Evolutionary conservation across 2,797 vertebrate genomes (phyloP).

Genomic region (Avahi laniger): DNA sequence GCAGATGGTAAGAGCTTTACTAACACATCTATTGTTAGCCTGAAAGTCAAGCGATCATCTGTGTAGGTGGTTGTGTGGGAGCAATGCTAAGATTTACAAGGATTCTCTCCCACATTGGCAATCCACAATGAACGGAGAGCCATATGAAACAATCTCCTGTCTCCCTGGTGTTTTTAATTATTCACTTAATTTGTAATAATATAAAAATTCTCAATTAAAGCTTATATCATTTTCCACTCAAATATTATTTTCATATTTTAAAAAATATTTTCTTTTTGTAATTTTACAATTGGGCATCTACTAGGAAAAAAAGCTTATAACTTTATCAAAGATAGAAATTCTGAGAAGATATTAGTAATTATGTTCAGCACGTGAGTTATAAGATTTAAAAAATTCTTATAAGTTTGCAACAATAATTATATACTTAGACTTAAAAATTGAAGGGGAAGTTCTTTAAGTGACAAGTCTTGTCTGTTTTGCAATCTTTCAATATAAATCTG

Average conservation of each 20-base stretch:
- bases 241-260: constrained; percentile 57
- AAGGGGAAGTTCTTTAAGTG: constrained; percentile 66
- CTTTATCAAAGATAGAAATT: constrained; percentile 72
- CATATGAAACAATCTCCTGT: constrained; percentile 84
- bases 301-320: background rate
- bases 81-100: constrained; percentile 87
- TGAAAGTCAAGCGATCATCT: constrained; percentile 87
- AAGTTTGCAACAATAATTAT: constrained; percentile 57
- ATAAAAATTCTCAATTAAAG: constrained; percentile 76
- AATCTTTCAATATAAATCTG: constrained; percentile 50
- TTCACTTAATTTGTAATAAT: constrained; percentile 82
- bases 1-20: constrained; percentile 86
- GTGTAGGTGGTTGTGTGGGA: constrained; percentile 88
- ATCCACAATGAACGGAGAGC: constrained; percentile 82
- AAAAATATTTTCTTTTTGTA: constrained; percentile 30
- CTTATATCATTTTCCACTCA: constrained; percentile 68
- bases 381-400: constrained; percentile 66
- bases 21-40: constrained; percentile 88
- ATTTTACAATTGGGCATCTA: constrained; percentile 48
- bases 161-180: constrained; percentile 83
- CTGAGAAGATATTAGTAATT: constrained; percentile 66
- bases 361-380: constrained; percentile 61
- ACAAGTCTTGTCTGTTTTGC: constrained; percentile 53
- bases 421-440: constrained; percentile 65
- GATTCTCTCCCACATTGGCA: constrained; percentile 86